Base-by-base conservation (phyloP, 2,113 vertebrate genomes). In the Rousettus leschenaultii region DNA sequence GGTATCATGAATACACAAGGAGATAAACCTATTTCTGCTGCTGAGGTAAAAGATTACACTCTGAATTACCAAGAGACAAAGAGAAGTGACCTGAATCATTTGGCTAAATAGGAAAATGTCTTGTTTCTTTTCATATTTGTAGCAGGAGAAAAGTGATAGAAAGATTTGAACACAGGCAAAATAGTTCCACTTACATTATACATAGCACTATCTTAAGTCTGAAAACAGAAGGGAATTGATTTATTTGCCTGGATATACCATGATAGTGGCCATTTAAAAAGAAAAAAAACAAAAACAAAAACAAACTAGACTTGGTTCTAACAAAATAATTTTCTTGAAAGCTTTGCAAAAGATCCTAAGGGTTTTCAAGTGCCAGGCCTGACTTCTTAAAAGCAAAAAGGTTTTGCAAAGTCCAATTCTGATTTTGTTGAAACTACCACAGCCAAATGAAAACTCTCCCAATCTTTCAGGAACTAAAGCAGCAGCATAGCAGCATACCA, bases 371-470 rank as follows among this genome's bases (percentile, higher is more conserved):
- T 45, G 26, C 59, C 53, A 70, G 21, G 18, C 6, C 15, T 90
- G 38, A 87, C 45, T 91, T 91, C 65, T 86, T 89, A 66, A 96
- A 96, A 86, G 90, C 82, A 95, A 95, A 92, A 91, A 90, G 22
- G 91, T 65, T 96, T 84, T 95, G 65, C 45, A 94, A 96, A 97
- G 84, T 45, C 73, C 86, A 89, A 59, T 26, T 78, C 24, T 95
- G 86, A 90, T 89, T 97, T 95, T 97, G 90, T 66, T 92, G 80
- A 95, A 97, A 97, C 26, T 55, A 71, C 35, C 51, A 78, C 13
- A 82, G 61, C 77, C 48, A 88, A 84, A 73, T 70, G 65, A 96
- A 96, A 94, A 92, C 28, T 73, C 71, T 59, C 92, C 86, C 86
- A 77, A 80, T 89, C 65, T 97, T 85, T 74, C 84, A 89, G 85